These are phyloP conservation scores for Drosophila kikkawai DNA, from an alignment of 1,140 invertebrate species.

Conservation along the genomic window DNA sequence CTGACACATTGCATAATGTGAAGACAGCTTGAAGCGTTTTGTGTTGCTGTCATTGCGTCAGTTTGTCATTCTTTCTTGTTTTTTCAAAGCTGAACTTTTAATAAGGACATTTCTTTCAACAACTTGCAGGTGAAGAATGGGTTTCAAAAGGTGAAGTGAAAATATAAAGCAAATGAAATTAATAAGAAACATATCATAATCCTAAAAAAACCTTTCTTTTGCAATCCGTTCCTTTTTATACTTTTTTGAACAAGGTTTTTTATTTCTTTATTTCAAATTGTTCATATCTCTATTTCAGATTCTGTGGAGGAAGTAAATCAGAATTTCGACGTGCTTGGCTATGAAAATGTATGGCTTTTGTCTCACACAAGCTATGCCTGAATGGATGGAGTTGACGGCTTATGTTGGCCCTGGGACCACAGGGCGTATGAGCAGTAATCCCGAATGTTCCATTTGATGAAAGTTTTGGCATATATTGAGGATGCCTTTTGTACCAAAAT, in stretches of 20 bases:
- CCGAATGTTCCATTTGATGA: conserved; percentile 36
- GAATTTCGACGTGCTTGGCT: conserved; percentile 55
- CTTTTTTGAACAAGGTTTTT: not conserved
- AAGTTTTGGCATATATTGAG: conserved; percentile 40
- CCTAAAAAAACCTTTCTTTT: too few relatives aligned
- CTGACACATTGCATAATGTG: conserved; percentile 9
- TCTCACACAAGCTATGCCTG: conserved; percentile 11
- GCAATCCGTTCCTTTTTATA: not conserved
- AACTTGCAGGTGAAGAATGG: not conserved
- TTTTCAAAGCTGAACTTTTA: not conserved
- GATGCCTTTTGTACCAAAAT: conserved; percentile 10
- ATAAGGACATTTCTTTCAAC: not conserved
- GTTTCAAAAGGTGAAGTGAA: not conserved
- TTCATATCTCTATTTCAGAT: conserved; percentile 6
- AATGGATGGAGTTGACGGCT: not conserved
- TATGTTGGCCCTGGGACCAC: conserved; percentile 44
- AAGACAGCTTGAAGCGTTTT: conserved; percentile 10
- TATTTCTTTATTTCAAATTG: not conserved
- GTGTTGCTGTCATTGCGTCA: conserved; percentile 10
- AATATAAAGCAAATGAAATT: not conserved
- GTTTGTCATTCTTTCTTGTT: not conserved
- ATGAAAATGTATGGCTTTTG: conserved; percentile 54
- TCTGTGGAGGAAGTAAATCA: conserved; percentile 59
- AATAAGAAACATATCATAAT: too few relatives aligned
- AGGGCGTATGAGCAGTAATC: conserved; percentile 50